Evolutionary conservation across 1,140 invertebrate genomes (phyloP).

Genomic region (Melipona quadrifasciata): DNA sequence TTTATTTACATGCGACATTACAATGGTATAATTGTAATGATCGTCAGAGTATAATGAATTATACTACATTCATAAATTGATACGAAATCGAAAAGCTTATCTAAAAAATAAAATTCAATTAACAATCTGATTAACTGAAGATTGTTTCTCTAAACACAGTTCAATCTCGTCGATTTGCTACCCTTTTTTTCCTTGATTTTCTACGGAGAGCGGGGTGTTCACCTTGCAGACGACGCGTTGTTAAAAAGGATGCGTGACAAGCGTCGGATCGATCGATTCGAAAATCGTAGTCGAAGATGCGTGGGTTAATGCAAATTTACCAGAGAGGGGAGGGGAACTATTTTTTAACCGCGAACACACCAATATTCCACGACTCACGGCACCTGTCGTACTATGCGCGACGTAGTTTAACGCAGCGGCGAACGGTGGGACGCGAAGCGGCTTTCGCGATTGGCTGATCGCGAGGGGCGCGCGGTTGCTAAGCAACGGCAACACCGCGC

Average conservation of each 20-base stretch:
- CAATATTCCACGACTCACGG: slow-evolving; percentile 35
- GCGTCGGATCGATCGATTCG: slow-evolving; percentile 22
- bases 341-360: slow-evolving; percentile 47
- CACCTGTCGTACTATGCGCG: slow-evolving; percentile 55
- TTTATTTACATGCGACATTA: not conserved
- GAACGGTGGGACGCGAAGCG: not conserved
- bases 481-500: slow-evolving; percentile 75
- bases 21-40: too few relatives aligned
- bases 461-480: slow-evolving; percentile 69
- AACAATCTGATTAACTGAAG: not conserved
- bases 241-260: not conserved
- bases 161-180: not conserved
- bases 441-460: slow-evolving; percentile 40
- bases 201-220: not conserved
- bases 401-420: slow-evolving; percentile 25
- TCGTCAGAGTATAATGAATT: not conserved
- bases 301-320: slow-evolving; percentile 33
- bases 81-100: too few relatives aligned
- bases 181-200: not conserved
- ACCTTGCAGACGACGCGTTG: too few relatives aligned
- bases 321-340: slow-evolving; percentile 42
- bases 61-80: not conserved
- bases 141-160: not conserved
- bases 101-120: not conserved
- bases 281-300: slow-evolving; percentile 28